A percentile compares a stretch with the other conserved stretches of the same genome.
Evolutionary conservation across 2,113 vertebrate species (phyloP).

Genomic region (Recurvirostra avosetta): DNA sequence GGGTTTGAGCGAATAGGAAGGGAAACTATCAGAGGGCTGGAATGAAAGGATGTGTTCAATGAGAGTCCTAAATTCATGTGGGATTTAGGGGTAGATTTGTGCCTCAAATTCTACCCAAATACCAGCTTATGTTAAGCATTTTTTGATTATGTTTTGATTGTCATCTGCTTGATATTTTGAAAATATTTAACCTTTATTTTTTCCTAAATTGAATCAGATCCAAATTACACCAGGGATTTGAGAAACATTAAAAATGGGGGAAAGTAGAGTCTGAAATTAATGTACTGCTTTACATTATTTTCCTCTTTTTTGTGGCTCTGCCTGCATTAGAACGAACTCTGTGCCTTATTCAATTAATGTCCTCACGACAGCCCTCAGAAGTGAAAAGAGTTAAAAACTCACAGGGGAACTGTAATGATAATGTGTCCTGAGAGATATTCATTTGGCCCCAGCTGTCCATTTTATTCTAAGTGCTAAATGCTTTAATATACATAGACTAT

Average conservation of each 20-base stretch:
- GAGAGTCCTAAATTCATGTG: not conserved
- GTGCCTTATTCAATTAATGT: slow-evolving; percentile 62
- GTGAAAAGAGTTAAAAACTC: slow-evolving; percentile 70
- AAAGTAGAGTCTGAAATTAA: slow-evolving; percentile 3
- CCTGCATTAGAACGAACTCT: not conserved
- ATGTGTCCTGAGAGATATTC: slow-evolving; percentile 73
- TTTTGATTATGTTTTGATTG: not conserved
- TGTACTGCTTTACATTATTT: not conserved
- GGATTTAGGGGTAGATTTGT: not conserved
- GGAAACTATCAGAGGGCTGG: not conserved
- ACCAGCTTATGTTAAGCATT: not conserved
- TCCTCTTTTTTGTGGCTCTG: slow-evolving; percentile 7
- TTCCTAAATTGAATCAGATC: not conserved
- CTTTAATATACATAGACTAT: slow-evolving; percentile 78
- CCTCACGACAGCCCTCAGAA: slow-evolving; percentile 62
- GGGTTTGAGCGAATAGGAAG: not conserved
- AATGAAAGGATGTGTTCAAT: not conserved
- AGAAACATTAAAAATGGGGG: not conserved
- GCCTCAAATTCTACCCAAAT: not conserved
- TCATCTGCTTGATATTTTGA: slow-evolving; percentile 9
- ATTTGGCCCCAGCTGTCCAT: slow-evolving; percentile 77
- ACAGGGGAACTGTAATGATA: slow-evolving; percentile 66
- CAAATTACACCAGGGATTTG: not conserved
- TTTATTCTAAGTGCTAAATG: slow-evolving; percentile 78
- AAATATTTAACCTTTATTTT: slow-evolving; percentile 36